These are phyloP conservation scores for Drosophila eohydei DNA, from an alignment of 2,888 invertebrate species.

Conservation along the genomic window DNA sequence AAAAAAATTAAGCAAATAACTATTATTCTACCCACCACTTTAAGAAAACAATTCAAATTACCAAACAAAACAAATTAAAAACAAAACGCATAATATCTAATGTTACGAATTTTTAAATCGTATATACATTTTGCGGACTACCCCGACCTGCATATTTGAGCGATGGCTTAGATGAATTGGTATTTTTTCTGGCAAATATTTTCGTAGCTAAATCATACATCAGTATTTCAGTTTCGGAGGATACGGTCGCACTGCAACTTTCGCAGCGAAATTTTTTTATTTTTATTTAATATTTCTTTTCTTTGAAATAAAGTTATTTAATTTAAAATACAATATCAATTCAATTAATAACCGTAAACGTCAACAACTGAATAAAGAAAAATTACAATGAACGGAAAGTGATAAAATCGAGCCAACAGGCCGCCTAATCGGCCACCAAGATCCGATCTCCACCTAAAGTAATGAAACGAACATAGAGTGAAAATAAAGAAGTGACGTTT, in stretches of 20 bases:
- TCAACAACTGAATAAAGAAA: conserved; percentile 19
- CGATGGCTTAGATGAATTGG: background rate
- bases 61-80: too few relatives aligned
- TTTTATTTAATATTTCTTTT: conserved; percentile 57
- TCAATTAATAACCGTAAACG: conserved; percentile 18
- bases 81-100: background rate
- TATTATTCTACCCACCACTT: too few relatives aligned
- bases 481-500: conserved; percentile 66
- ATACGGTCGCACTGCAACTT: conserved; percentile 52
- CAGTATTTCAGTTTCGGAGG: conserved; percentile 38
- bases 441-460: conserved; percentile 58
- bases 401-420: conserved; percentile 16
- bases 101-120: background rate
- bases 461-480: conserved; percentile 60
- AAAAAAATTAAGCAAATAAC: background rate
- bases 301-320: conserved; percentile 29
- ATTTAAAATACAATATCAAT: conserved; percentile 27
- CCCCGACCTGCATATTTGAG: background rate
- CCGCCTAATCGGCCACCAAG: conserved; percentile 37
- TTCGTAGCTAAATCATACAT: background rate
- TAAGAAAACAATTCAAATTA: too few relatives aligned
- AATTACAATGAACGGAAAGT: conserved; percentile 11
- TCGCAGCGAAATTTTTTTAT: conserved; percentile 58
- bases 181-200: conserved; percentile 23
- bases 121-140: background rate